These are phyloP conservation scores for Lomographa bimaculata DNA, from an alignment of 2,888 invertebrate species.

Conservation along the genomic window DNA sequence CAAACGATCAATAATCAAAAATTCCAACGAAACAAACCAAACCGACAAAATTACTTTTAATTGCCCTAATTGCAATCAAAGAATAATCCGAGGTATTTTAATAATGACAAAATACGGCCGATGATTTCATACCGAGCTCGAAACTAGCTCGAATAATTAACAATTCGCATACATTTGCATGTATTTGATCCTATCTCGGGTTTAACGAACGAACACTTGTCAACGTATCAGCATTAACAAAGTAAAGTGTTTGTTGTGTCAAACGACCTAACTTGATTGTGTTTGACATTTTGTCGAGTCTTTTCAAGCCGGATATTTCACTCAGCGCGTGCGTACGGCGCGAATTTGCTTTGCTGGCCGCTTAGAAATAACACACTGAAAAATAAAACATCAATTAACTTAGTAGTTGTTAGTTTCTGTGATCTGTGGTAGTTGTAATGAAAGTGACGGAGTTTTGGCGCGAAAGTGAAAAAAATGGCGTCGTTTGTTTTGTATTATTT, in stretches of 20 bases:
- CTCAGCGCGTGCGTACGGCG: too few species aligned
- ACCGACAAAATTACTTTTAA: background rate
- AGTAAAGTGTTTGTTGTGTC: conserved; percentile 32
- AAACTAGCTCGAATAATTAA: conserved; percentile 43
- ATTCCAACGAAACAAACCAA: too few species aligned
- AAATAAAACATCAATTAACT: background rate
- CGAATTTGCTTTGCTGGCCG: conserved; percentile 28
- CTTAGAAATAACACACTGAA: conserved; percentile 5
- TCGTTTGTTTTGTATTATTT: too few species aligned
- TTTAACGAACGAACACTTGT: conserved; percentile 43
- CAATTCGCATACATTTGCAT: conserved; percentile 51
- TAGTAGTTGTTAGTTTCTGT: too few species aligned
- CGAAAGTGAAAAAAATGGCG: too few species aligned
- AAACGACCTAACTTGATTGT: conserved; percentile 25
- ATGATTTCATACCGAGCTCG: conserved; percentile 14
- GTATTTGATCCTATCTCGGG: conserved; percentile 45
- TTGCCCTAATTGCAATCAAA: conserved; percentile 12
- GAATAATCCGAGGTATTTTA: conserved; percentile 10
- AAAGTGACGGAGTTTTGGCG: too few species aligned
- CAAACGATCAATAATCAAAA: too few species aligned
- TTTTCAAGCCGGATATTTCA: conserved; percentile 41
- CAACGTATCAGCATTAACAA: conserved; percentile 40
- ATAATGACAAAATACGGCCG: conserved; percentile 22
- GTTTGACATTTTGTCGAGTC: conserved; percentile 19
- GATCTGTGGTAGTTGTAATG: too few species aligned